Conservation (phyloP, 1,140 invertebrate genomes). For the Calliopsis andreniformis region DNA sequence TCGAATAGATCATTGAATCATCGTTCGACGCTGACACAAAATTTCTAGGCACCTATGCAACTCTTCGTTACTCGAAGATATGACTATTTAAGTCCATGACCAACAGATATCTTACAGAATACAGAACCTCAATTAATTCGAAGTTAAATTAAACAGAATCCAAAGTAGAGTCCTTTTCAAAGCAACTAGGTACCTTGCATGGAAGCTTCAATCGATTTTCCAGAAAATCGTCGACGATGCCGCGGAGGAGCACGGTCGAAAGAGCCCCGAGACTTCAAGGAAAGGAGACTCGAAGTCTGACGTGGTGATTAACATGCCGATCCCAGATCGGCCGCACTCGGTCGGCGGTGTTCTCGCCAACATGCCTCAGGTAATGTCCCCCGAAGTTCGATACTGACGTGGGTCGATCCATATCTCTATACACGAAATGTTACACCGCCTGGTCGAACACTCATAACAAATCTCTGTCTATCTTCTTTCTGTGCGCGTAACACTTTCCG, state of each 20-base stretch:
- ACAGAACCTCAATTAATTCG: no score
- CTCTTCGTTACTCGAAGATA: no score
- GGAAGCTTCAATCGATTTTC: neutral
- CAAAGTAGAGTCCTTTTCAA: neutral
- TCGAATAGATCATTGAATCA: neutral
- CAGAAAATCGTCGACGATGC: slow-evolving; percentile 84
- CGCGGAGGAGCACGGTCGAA: slow-evolving; percentile 83
- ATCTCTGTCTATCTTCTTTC: slow-evolving; percentile 24
- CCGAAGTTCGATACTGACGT: neutral
- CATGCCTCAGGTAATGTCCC: slow-evolving; percentile 92
- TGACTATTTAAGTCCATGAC: no score
- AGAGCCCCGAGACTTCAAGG: slow-evolving; percentile 85
- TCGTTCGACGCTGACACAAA: no score
- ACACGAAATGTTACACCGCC: slow-evolving; percentile 41
- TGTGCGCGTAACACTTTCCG: slow-evolving; percentile 35
- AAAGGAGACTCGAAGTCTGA: slow-evolving; percentile 85
- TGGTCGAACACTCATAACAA: slow-evolving; percentile 30
- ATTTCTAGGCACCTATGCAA: neutral
- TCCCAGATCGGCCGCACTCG: slow-evolving; percentile 87
- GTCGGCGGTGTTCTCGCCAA: slow-evolving; percentile 92
- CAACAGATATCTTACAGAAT: no score
- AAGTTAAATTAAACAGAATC: no score
- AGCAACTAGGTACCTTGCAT: no score
- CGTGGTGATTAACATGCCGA: slow-evolving; percentile 85
- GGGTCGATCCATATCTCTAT: slow-evolving; percentile 22